Evolutionary conservation across 1,140 invertebrate species (phyloP).

Genomic region (Drosophila kikkawai): DNA sequence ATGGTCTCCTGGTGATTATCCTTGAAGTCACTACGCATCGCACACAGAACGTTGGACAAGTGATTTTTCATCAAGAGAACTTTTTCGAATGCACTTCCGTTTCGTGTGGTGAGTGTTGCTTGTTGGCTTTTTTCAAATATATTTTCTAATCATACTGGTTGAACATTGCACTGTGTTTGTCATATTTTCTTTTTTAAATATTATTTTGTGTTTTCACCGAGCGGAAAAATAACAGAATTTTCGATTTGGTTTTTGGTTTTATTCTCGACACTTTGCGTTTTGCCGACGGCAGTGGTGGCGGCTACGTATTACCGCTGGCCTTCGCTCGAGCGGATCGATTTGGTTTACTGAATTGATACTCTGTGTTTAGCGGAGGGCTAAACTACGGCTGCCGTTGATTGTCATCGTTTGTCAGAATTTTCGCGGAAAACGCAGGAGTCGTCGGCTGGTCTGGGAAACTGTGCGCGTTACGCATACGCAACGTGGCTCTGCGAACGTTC

Average conservation of each 20-base stretch:
- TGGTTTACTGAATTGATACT: constrained; percentile 4
- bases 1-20: constrained; percentile 85
- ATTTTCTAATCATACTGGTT: constrained; percentile 20
- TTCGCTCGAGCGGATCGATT: constrained; percentile 12
- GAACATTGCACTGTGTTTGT: constrained; percentile 47
- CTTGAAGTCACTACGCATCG: constrained; percentile 85
- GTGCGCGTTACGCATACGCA: constrained; percentile 52
- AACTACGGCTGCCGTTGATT: constrained; percentile 45
- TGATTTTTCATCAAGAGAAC: constrained; percentile 83
- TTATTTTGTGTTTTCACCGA: background rate
- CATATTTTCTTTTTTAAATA: background rate
- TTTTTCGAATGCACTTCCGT: constrained; percentile 30
- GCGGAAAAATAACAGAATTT: constrained; percentile 19
- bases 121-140: background rate
- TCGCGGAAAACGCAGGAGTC: constrained; percentile 29
- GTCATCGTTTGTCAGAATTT: constrained; percentile 40
- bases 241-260: constrained; percentile 18
- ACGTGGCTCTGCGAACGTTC: constrained; percentile 72
- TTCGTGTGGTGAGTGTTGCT: constrained; percentile 19
- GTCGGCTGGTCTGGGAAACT: constrained; percentile 25
- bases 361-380: constrained; percentile 14
- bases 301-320: constrained; percentile 30
- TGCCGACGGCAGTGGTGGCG: constrained; percentile 35
- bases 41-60: constrained; percentile 81
- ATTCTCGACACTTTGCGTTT: constrained; percentile 36